Base-by-base conservation (phyloP, 2,797 vertebrate species). In the Oreonectes daqikongensis region DNA sequence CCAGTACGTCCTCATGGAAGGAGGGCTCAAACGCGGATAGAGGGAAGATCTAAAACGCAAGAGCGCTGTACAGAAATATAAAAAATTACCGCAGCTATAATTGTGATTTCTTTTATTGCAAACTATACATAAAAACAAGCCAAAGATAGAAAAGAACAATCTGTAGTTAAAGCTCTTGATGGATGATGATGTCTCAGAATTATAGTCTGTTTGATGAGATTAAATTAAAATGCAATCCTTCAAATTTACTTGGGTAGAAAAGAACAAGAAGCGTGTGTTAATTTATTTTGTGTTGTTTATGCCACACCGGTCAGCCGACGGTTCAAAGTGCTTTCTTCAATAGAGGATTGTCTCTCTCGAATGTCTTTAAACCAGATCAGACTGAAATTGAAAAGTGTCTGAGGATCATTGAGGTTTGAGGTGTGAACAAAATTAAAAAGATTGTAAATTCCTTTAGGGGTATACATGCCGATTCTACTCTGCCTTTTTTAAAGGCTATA, bases 1-100 rank as follows among this genome's bases (percentile, higher is more conserved):
- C 83, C 81, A 63, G 75, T 44, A 53, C 72, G 80, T 81, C 61
- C 65, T 68, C 48, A 38, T 78, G 55, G 69, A 30, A 17, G 17
- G 15, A 20, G 18, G 5, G 10, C 59, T 70, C 38, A 30, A 55
- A 66, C 24, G 40, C n/a, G 20, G n/a, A 52, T 14, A 5, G 61
- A 53, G 28, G 44, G 28, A 60, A 57, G 32, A 32, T 11, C 35
- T 44, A 18, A 38, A 69, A 69, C 46, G 26, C 74, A 71, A 64
- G 48, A n/a, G n/a, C n/a, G n/a, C n/a, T n/a, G n/a, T n/a, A n/a
- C n/a, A n/a, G n/a, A 59, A 44, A 46, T 30, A 30, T 22, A 22
- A 52, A 35, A 63, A 52, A 69, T 42, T 65, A 32, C 52, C 44
- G 15, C 38, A 59, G 38, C 38, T 48, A 57, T 69, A 24, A 73